A percentile compares a stretch with the other conserved stretches of the same genome.
These are phyloP conservation scores for Hyalella azteca DNA, from an alignment of 2,888 invertebrate species.

Conservation along the genomic window DNA sequence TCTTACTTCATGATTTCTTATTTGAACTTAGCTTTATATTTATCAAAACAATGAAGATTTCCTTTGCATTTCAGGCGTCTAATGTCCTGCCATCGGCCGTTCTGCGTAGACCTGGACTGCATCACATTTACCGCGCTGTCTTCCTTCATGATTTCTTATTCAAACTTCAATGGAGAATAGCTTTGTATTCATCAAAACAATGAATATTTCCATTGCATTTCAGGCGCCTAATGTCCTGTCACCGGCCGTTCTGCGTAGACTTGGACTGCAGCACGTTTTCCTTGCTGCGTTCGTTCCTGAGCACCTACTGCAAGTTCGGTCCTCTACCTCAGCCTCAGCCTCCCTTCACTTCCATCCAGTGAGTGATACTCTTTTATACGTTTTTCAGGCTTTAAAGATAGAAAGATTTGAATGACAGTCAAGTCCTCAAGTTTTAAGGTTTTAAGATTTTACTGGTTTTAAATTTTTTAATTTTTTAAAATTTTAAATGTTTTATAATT, in stretches of 20 bases:
- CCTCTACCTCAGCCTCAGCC: background rate
- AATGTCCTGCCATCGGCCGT: conserved; percentile 69
- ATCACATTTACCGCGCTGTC: conserved; percentile 68
- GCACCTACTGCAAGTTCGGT: conserved; percentile 67
- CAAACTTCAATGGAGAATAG: conserved; percentile 63
- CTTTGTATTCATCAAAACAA: too few relatives aligned
- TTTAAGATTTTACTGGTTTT: too few relatives aligned
- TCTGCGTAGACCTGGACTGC: conserved; percentile 71
- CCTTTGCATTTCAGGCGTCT: conserved; percentile 61
- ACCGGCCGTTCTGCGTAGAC: conserved; percentile 71
- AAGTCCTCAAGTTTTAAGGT: too few relatives aligned
- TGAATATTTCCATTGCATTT: background rate
- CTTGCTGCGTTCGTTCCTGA: conserved; percentile 67
- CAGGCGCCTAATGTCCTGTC: conserved; percentile 66
- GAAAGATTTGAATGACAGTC: too few relatives aligned
- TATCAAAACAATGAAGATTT: too few relatives aligned
- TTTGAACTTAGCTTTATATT: too few relatives aligned
- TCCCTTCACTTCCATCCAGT: conserved; percentile 47
- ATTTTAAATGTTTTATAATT: too few relatives aligned
- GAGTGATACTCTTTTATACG: too few relatives aligned
- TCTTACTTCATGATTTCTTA: too few relatives aligned
- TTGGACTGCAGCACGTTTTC: conserved; percentile 70
- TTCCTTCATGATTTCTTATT: conserved; percentile 69
- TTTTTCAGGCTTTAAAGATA: too few relatives aligned
- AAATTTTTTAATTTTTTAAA: too few relatives aligned